Evolutionary conservation across 2,113 vertebrate species (phyloP).

Genomic region (Platichthys stellatus): DNA sequence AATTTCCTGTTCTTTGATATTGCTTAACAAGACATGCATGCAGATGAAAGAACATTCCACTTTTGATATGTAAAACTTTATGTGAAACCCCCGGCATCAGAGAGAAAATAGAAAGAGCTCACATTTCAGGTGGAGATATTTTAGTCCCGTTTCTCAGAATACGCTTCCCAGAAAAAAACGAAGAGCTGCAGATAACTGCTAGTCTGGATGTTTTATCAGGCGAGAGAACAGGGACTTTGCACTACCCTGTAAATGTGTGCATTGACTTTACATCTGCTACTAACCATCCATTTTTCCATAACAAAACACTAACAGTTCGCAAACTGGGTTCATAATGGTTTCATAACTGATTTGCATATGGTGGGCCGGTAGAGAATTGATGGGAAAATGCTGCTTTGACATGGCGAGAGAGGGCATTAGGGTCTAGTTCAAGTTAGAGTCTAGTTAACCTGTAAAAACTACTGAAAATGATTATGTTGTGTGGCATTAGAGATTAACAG

Average conservation of each 20-base stretch:
- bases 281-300: too few species aligned
- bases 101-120: conserved; percentile 69
- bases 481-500: too few species aligned
- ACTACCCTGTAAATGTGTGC: neutral
- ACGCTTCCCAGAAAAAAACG: conserved; percentile 18
- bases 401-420: too few species aligned
- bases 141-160: conserved; percentile 66
- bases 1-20: conserved; percentile 72
- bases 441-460: too few species aligned
- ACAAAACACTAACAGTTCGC: neutral
- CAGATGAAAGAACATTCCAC: conserved; percentile 66
- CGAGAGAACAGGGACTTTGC: conserved; percentile 8
- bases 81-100: conserved; percentile 57
- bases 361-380: too few species aligned
- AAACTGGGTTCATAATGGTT: too few species aligned
- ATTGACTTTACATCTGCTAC: neutral
- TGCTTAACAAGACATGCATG: conserved; percentile 67
- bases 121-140: conserved; percentile 70
- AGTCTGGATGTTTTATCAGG: conserved; percentile 25
- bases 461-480: too few species aligned
- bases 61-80: conserved; percentile 76
- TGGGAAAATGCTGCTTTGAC: too few species aligned
- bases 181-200: conserved; percentile 33
- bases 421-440: too few species aligned
- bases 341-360: too few species aligned